Percentiles rank a stretch among this genome's conserved stretches.
Evolutionary conservation across 35 echinoderm and acorn worm genomes (phyloP).

Genomic region (Strongylocentrotus purpuratus): DNA sequence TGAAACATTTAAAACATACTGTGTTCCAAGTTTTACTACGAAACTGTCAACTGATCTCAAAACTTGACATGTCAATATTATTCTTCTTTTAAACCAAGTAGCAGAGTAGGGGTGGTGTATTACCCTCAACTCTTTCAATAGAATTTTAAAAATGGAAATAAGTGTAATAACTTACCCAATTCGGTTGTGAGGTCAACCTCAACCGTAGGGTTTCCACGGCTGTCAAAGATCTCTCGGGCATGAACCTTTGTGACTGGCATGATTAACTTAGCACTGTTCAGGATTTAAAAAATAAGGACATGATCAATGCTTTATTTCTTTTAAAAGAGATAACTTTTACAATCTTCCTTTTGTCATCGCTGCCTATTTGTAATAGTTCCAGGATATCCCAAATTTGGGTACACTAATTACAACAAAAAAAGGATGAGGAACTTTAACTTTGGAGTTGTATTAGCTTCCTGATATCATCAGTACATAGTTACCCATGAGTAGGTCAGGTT

Average conservation of each 20-base stretch:
- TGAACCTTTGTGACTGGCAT: conserved; percentile 84
- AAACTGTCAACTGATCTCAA: no score
- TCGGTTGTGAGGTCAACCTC: conserved; percentile 92
- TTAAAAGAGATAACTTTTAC: background rate
- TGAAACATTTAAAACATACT: no score
- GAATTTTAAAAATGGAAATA: background rate
- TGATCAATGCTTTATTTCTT: background rate
- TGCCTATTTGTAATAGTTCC: background rate
- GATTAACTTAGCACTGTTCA: background rate
- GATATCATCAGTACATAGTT: no score
- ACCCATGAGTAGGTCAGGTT: no score
- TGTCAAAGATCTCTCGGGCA: conserved; percentile 98
- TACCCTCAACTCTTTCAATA: no score
- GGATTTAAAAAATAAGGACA: background rate
- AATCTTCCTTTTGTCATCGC: background rate
- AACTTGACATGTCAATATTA: no score
- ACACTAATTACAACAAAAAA: background rate
- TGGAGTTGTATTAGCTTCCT: no score
- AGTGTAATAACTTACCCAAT: conserved; percentile 59
- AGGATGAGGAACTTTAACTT: no score
- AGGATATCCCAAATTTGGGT: background rate
- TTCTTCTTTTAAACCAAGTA: no score
- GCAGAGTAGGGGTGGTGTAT: no score
- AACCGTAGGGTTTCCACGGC: conserved; percentile 95
- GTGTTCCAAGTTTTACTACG: no score